Conservation (phyloP, 1,140 invertebrate species). For the Meloidogyne floridensis region DNA sequence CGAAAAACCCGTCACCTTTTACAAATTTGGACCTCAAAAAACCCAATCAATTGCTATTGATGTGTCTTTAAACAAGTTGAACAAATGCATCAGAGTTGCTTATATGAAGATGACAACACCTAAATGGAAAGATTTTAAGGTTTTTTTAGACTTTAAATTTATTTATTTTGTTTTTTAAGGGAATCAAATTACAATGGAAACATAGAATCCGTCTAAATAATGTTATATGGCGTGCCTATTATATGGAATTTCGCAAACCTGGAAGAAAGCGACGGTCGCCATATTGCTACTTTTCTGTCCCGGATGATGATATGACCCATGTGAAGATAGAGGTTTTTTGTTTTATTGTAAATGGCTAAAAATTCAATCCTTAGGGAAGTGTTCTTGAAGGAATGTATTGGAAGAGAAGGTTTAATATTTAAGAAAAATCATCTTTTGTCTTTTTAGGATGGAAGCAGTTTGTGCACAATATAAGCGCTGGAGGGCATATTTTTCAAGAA, state of each 20-base stretch:
- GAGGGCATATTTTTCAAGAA: conserved; percentile 70
- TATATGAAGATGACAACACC: conserved; percentile 78
- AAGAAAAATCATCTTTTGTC: not conserved
- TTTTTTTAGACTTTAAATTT: not conserved
- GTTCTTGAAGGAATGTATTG: conserved; percentile 97
- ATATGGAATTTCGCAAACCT: conserved; percentile 81
- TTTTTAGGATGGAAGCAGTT: conserved; percentile 79
- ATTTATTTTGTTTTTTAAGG: conserved; percentile 66
- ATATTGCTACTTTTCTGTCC: conserved; percentile 65
- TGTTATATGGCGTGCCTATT: conserved; percentile 99
- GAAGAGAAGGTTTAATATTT: conserved; percentile 77
- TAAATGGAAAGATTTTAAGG: conserved; percentile 98
- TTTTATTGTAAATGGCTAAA: conserved; percentile 66
- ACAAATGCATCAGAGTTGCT: conserved; percentile 65
- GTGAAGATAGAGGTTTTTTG: conserved; percentile 61
- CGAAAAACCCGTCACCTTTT: conserved; percentile 65
- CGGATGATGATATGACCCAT: conserved; percentile 64
- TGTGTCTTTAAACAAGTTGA: conserved; percentile 64
- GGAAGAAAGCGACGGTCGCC: conserved; percentile 57
- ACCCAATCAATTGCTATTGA: conserved; percentile 65
- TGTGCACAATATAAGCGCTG: conserved; percentile 99
- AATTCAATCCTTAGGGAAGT: conserved; percentile 70
- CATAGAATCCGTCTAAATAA: conserved; percentile 97
- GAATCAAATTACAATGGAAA: conserved; percentile 90
- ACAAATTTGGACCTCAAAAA: conserved; percentile 64